phyloP scores from a whole-genome alignment of 2,888 invertebrate species.

The Watsonalla binaria region DNA sequence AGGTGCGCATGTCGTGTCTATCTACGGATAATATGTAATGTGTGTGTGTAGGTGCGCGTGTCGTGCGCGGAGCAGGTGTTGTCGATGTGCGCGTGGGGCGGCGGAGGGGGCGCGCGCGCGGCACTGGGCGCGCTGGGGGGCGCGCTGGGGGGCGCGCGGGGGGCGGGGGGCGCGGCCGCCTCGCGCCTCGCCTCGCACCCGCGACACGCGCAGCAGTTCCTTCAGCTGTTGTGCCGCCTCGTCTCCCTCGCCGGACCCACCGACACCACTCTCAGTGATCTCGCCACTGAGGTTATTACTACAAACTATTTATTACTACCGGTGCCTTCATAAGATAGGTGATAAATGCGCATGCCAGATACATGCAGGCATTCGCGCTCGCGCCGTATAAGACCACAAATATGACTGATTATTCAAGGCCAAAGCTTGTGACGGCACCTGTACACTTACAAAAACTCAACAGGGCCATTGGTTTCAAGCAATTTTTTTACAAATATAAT shows the following conservation, averaged over 20 bases:
- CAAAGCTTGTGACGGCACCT: no score
- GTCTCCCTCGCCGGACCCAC: slow-evolving; percentile 84
- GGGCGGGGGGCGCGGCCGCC: slow-evolving; percentile 77
- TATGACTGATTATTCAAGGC: no score
- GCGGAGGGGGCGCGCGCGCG: slow-evolving; percentile 67
- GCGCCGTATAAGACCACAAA: no score
- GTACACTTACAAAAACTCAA: no score
- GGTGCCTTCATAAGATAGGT: no score
- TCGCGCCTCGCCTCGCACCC: slow-evolving; percentile 70
- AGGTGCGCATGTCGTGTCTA: no score
- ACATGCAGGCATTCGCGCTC: no score
- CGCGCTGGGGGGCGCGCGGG: slow-evolving; percentile 68
- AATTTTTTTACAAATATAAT: no score
- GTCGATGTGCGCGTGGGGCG: slow-evolving; percentile 90
- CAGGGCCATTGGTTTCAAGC: no score
- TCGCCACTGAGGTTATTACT: slow-evolving; percentile 48
- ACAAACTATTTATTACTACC: neutral
- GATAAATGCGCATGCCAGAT: no score
- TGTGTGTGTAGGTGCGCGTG: slow-evolving; percentile 77
- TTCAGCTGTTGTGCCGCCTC: slow-evolving; percentile 84
- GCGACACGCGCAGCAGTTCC: slow-evolving; percentile 87
- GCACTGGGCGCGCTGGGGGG: slow-evolving; percentile 56
- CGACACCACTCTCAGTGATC: slow-evolving; percentile 82
- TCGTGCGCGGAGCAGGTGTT: slow-evolving; percentile 91
- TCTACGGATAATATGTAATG: neutral